These are phyloP conservation scores for Nasonovia ribisnigri DNA, from an alignment of 2,888 invertebrate genomes.

Conservation along the genomic window DNA sequence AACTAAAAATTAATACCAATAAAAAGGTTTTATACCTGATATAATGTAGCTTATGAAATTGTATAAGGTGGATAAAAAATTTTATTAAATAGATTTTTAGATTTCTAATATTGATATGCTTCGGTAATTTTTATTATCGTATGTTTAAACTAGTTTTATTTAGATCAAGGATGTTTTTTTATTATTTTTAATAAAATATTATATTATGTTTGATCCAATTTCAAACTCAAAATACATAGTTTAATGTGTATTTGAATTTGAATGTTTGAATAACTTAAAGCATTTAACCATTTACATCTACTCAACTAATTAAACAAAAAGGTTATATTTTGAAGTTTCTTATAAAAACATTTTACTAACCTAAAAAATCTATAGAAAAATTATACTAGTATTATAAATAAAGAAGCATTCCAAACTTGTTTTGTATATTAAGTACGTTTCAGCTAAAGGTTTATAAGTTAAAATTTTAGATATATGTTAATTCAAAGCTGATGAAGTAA, in stretches of 20 bases:
- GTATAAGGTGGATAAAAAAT: background rate
- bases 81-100: background rate
- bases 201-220: conserved; percentile 1
- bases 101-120: background rate
- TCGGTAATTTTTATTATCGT: background rate
- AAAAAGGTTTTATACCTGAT: background rate
- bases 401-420: background rate
- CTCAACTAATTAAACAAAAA: background rate
- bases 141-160: conserved; percentile 49
- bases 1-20: background rate
- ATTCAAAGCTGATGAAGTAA: too few species aligned
- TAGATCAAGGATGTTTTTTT: conserved; percentile 48
- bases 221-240: background rate
- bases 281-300: background rate
- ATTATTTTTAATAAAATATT: conserved; percentile 29
- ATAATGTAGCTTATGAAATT: background rate
- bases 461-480: background rate
- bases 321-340: background rate
- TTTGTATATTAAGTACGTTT: background rate
- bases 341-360: background rate
- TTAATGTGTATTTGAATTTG: background rate
- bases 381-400: background rate
- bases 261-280: background rate
- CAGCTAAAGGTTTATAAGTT: background rate
- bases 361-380: background rate